These are phyloP conservation scores for Heliconius hortense DNA, from an alignment of 2,888 invertebrate genomes.

Conservation along the genomic window DNA sequence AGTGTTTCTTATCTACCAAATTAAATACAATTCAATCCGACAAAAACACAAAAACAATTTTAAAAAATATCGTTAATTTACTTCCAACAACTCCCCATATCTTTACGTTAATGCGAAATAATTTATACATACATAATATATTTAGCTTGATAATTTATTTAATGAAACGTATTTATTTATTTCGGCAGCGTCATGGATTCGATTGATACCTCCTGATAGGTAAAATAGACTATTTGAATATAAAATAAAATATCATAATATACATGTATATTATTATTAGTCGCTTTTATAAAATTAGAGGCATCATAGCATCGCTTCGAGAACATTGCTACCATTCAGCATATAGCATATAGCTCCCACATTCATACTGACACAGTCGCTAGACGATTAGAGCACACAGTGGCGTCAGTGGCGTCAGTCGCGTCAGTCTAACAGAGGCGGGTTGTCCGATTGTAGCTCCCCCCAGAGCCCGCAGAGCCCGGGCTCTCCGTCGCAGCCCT, in stretches of 20 bases:
- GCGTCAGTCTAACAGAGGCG: conserved; percentile 68
- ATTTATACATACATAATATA: conserved; percentile 28
- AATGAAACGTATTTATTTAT: conserved; percentile 66
- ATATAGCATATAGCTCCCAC: conserved; percentile 21
- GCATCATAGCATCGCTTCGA: conserved; percentile 47
- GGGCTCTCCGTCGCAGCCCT: conserved; percentile 86
- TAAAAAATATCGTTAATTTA: background rate
- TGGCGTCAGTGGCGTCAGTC: conserved; percentile 35
- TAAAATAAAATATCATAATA: conserved; percentile 53
- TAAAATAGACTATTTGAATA: conserved; percentile 70
- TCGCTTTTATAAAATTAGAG: conserved; percentile 56
- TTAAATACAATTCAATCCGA: background rate
- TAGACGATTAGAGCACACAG: conserved; percentile 47
- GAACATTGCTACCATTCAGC: conserved; percentile 41
- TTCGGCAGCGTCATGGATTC: conserved; percentile 75
- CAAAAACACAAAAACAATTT: conserved; percentile 5
- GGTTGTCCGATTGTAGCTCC: conserved; percentile 83
- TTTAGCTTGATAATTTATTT: conserved; percentile 45
- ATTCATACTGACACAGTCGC: conserved; percentile 29
- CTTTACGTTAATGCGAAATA: conserved; percentile 10
- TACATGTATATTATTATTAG: conserved; percentile 59
- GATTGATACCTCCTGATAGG: conserved; percentile 57
- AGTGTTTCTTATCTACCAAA: conserved; percentile 55
- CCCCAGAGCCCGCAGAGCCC: conserved; percentile 86
- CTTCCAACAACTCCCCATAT: conserved; percentile 8